Conservation (phyloP, 2,797 vertebrate genomes). For the Pagetopsis macropterus region DNA sequence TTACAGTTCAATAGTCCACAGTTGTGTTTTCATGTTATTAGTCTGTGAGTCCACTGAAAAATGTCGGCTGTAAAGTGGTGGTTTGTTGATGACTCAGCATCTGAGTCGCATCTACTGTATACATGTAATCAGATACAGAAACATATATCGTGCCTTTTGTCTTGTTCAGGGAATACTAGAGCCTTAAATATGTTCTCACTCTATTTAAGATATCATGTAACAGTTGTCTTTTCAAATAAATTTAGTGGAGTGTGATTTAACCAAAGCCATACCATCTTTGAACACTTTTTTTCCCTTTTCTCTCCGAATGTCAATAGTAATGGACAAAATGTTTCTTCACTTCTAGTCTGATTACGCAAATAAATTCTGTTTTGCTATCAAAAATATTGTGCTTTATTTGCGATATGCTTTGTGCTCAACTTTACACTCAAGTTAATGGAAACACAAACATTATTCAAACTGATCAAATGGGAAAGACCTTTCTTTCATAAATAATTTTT, state of each 20-base stretch:
- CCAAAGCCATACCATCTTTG: slow-evolving; percentile 72
- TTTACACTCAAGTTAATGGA: neutral
- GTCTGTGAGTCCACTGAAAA: slow-evolving; percentile 65
- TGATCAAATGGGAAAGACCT: too few relatives aligned
- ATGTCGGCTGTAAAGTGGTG: slow-evolving; percentile 44
- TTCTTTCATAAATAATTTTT: too few relatives aligned
- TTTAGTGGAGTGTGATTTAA: slow-evolving; percentile 72
- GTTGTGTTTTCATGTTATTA: slow-evolving; percentile 45
- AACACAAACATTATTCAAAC: neutral
- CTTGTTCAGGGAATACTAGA: slow-evolving; percentile 77
- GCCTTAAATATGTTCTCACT: slow-evolving; percentile 63
- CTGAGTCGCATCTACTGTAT: slow-evolving; percentile 73
- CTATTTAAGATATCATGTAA: slow-evolving; percentile 68
- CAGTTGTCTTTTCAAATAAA: slow-evolving; percentile 55
- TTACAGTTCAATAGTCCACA: slow-evolving; percentile 41
- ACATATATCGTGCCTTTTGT: slow-evolving; percentile 48
- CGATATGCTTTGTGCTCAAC: neutral
- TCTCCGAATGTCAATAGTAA: slow-evolving; percentile 57
- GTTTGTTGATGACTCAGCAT: slow-evolving; percentile 50
- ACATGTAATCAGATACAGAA: slow-evolving; percentile 47
- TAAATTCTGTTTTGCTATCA: slow-evolving; percentile 80
- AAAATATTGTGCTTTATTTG: slow-evolving; percentile 41
- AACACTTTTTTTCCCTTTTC: slow-evolving; percentile 46
- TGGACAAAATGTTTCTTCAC: slow-evolving; percentile 58
- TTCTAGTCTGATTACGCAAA: slow-evolving; percentile 66